These are phyloP conservation scores for Penaeus vannamei DNA, from an alignment of 1,140 invertebrate species.

Conservation along the genomic window DNA sequence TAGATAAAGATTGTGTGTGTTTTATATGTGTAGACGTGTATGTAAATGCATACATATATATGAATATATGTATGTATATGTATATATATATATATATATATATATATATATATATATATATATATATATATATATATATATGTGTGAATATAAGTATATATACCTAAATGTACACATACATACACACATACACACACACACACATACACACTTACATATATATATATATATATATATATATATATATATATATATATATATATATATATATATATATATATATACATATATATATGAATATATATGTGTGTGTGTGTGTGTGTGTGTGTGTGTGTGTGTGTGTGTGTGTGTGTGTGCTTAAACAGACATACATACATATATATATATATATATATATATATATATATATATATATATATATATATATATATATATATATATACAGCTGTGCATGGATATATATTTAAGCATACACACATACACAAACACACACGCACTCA, in stretches of 20 bases:
- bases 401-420: neutral
- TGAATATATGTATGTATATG: no score
- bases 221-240: neutral
- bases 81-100: slow-evolving; percentile 1
- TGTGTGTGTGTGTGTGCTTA: neutral
- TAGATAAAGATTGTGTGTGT: no score
- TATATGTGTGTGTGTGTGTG: neutral
- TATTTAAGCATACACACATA: neutral
- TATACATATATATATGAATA: neutral
- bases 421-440: slow-evolving; percentile 30
- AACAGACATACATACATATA: neutral
- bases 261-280: neutral
- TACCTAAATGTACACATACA: slow-evolving; percentile 2
- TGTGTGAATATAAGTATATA: neutral
- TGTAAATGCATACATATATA: no score
- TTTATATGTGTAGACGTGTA: no score
- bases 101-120: neutral
- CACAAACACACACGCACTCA: neutral
- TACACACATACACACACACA: slow-evolving; percentile 9
- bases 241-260: slow-evolving; percentile 33
- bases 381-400: neutral
- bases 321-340: no score
- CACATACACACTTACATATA: neutral
- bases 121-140: slow-evolving; percentile 29
- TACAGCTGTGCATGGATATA: neutral